phyloP scores from a whole-genome alignment of 2,113 vertebrate genomes.

The Chroicocephalus ridibundus region DNA sequence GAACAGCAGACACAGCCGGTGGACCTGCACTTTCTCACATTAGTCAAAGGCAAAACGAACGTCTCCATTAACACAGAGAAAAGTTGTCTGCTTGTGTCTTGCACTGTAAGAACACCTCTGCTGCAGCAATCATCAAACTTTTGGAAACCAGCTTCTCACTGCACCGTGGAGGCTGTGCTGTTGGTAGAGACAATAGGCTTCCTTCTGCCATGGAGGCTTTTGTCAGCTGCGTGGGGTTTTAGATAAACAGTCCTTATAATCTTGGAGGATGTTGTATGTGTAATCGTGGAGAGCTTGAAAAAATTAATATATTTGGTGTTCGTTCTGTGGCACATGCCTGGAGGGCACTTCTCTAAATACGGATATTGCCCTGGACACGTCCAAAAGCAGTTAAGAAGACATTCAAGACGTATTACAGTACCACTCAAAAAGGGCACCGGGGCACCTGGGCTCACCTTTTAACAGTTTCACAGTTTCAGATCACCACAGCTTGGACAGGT shows the following conservation, averaged over 20 bases:
- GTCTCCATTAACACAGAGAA: not conserved
- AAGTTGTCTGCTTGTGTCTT: not conserved
- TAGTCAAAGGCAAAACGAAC: not conserved
- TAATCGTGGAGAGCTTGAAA: not conserved
- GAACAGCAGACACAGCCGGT: not conserved
- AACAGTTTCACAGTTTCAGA: not conserved
- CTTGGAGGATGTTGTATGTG: not conserved
- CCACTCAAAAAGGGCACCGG: not conserved
- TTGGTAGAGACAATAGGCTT: not conserved
- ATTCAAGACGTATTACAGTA: not conserved
- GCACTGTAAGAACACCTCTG: not conserved
- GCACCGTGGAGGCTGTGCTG: not conserved
- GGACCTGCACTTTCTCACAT: not conserved
- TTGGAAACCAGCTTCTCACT: not conserved
- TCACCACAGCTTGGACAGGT: not conserved
- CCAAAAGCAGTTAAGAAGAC: not conserved
- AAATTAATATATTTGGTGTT: not conserved
- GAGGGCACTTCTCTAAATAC: not conserved
- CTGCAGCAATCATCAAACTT: not conserved
- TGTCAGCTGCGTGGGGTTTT: not conserved
- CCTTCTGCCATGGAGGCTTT: not conserved
- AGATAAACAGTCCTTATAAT: not conserved
- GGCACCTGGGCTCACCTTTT: not conserved
- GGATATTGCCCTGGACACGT: not conserved
- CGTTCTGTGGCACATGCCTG: not conserved